phyloP scores from a whole-genome alignment of 2,888 invertebrate species.

The Phyto melanocephala region DNA sequence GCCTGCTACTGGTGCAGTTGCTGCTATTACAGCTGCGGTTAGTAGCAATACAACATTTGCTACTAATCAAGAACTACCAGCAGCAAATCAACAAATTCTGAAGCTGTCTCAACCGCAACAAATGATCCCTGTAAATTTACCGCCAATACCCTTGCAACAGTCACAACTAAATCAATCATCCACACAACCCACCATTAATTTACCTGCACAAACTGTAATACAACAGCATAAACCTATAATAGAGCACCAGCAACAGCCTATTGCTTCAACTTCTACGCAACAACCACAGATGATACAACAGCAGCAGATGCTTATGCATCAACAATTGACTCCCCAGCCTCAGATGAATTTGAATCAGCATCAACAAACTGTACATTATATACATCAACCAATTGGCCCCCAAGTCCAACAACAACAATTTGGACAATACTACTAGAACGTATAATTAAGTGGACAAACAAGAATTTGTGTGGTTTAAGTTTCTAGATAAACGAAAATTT shows the following conservation, averaged over 20 bases:
- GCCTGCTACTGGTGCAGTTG: constrained; percentile 76
- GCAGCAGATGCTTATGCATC: constrained; percentile 32
- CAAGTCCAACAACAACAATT: constrained; percentile 62
- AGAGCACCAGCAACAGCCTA: constrained; percentile 10
- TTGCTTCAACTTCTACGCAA: constrained; percentile 51
- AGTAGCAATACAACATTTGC: constrained; percentile 10
- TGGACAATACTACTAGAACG: constrained; percentile 58
- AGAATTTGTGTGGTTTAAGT: constrained; percentile 20
- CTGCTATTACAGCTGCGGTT: constrained; percentile 31
- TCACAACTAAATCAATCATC: not conserved
- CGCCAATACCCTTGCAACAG: not conserved
- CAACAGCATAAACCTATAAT: constrained; percentile 26
- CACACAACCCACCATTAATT: constrained; percentile 13
- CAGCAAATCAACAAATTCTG: not conserved
- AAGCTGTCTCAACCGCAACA: constrained; percentile 14
- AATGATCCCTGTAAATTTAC: not conserved
- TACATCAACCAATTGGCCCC: constrained; percentile 57
- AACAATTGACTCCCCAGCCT: constrained; percentile 31
- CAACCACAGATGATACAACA: constrained; percentile 22
- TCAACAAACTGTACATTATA: constrained; percentile 56
- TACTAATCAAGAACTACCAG: constrained; percentile 61
- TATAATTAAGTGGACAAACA: too few species aligned
- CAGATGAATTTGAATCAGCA: constrained; percentile 48
- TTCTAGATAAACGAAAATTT: constrained; percentile 27
- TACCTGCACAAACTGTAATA: constrained; percentile 33